Percentiles rank a stretch among this genome's conserved stretches.
Evolutionary conservation across 1,140 invertebrate genomes (phyloP).

Genomic region (Halictus rubicundus): DNA sequence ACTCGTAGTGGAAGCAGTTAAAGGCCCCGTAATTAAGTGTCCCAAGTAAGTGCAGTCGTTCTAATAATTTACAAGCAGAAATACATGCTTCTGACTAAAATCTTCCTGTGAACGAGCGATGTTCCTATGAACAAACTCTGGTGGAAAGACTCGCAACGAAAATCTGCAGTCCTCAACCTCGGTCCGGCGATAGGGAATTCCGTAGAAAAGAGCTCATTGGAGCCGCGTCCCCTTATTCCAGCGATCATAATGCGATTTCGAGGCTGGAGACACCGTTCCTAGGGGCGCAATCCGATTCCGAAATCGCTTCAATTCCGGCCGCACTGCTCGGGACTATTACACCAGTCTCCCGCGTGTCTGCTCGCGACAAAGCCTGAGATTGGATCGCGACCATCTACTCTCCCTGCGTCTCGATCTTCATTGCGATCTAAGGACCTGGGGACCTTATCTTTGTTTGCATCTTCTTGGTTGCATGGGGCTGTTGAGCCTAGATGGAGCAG

Average conservation of each 20-base stretch:
- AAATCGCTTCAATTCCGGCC: conserved; percentile 3
- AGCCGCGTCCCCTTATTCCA: background rate
- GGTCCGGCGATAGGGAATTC: no score
- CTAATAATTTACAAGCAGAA: no score
- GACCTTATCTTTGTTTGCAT: background rate
- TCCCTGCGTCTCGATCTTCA: conserved; percentile 4
- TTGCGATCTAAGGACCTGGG: background rate
- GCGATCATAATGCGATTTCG: conserved; percentile 5
- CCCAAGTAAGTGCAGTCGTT: no score
- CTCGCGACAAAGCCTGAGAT: conserved; percentile 22
- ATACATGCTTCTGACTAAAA: no score
- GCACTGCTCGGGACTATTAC: conserved; percentile 5
- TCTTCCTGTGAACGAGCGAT: no score
- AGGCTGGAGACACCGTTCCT: background rate
- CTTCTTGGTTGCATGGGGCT: background rate
- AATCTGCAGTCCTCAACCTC: no score
- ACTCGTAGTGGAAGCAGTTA: no score
- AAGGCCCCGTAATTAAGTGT: no score
- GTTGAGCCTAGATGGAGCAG: no score
- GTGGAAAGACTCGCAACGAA: no score
- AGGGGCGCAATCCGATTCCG: background rate
- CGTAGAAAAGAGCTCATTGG: background rate
- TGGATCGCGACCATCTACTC: conserved; percentile 15
- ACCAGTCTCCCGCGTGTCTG: background rate
- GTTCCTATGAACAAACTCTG: no score